Evolutionary conservation across 2,888 invertebrate genomes (phyloP).

Genomic region (Diplolepis rosae): DNA sequence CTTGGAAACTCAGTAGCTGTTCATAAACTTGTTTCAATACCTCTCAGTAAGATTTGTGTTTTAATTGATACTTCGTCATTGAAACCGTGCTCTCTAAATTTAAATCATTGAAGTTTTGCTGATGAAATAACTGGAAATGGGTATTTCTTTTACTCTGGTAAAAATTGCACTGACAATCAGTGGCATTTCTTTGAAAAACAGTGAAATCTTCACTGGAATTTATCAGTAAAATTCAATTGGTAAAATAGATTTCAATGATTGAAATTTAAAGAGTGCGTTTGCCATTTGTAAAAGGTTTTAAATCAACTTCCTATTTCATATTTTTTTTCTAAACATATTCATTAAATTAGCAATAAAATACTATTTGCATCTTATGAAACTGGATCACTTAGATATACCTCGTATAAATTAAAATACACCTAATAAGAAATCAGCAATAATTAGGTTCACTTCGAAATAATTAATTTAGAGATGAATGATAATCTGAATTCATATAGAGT

Average conservation of each 20-base stretch:
- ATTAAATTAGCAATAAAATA: background rate
- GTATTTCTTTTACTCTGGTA: too few species aligned
- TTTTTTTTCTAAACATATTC: background rate
- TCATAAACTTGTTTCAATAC: too few species aligned
- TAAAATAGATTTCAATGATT: background rate
- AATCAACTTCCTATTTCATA: background rate
- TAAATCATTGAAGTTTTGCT: too few species aligned
- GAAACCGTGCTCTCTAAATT: too few species aligned
- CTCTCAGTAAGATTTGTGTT: too few species aligned
- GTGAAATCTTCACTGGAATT: too few species aligned
- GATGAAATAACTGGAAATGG: too few species aligned
- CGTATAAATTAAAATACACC: background rate
- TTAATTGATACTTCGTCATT: too few species aligned
- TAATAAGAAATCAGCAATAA: conserved; percentile 18
- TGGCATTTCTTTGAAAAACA: too few species aligned
- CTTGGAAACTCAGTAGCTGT: too few species aligned
- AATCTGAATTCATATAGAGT: background rate
- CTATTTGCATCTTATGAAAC: background rate
- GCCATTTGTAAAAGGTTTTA: background rate
- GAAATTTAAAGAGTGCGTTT: background rate
- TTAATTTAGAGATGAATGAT: conserved; percentile 8
- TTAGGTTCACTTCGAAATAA: conserved; percentile 12
- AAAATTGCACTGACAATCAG: too few species aligned
- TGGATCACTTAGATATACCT: background rate
- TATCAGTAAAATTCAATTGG: too few species aligned